These are phyloP conservation scores for Caloenas nicobarica DNA, from an alignment of 2,113 vertebrate species.

Conservation along the genomic window DNA sequence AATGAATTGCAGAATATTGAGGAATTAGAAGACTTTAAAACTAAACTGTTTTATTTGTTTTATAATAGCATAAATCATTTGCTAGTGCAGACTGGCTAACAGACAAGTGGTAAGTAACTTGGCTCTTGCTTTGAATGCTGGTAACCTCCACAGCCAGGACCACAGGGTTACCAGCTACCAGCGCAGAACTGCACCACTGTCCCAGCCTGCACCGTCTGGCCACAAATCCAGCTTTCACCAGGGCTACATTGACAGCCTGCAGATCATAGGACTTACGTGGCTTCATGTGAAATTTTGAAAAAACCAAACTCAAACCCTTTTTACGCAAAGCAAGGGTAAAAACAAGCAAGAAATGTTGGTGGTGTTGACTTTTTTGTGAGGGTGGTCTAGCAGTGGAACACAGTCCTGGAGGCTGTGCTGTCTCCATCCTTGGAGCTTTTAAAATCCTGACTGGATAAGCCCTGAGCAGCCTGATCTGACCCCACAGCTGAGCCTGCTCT, in stretches of 20 bases:
- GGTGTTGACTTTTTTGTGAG: neutral
- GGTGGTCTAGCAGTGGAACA: no score
- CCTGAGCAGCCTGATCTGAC: neutral
- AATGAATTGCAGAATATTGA: neutral
- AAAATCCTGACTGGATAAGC: neutral
- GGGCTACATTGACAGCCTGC: neutral
- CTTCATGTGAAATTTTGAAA: neutral
- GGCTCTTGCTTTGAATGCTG: neutral
- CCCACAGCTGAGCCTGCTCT: neutral
- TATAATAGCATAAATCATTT: neutral
- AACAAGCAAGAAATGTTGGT: neutral
- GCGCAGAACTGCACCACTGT: neutral
- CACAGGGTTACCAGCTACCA: neutral
- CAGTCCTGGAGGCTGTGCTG: no score
- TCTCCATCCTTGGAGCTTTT: neutral
- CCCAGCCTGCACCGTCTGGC: neutral
- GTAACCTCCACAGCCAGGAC: neutral
- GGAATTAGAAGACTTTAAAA: neutral
- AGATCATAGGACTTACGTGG: neutral
- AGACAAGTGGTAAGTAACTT: neutral
- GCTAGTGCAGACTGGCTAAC: neutral
- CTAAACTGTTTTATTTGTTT: neutral
- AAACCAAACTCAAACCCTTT: no score
- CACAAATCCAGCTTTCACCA: neutral
- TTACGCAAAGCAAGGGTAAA: neutral